These are phyloP conservation scores for Drosophila koepferae DNA, from an alignment of 2,888 invertebrate species.

Conservation along the genomic window DNA sequence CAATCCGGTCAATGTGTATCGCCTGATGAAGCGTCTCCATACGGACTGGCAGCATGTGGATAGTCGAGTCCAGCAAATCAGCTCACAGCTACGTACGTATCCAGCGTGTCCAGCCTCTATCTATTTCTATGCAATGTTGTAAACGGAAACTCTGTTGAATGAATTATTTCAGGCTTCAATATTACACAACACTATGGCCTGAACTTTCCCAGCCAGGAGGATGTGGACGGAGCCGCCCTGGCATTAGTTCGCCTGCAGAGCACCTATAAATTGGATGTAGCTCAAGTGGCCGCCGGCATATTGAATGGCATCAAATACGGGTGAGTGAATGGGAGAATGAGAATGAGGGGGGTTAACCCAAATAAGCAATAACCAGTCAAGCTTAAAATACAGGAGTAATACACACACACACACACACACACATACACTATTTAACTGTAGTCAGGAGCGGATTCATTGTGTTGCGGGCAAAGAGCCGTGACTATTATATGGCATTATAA, in stretches of 20 bases:
- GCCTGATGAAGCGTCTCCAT: slow-evolving; percentile 95
- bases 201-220: slow-evolving; percentile 95
- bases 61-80: slow-evolving; percentile 88
- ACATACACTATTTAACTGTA: slow-evolving; percentile 16
- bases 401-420: slow-evolving; percentile 22
- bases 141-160: slow-evolving; percentile 4
- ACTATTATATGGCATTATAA: neutral
- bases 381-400: slow-evolving; percentile 57
- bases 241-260: slow-evolving; percentile 97
- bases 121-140: neutral
- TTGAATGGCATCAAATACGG: slow-evolving; percentile 94
- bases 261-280: slow-evolving; percentile 95
- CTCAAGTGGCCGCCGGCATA: slow-evolving; percentile 93
- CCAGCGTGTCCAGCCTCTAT: neutral
- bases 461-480: neutral
- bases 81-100: slow-evolving; percentile 85
- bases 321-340: slow-evolving; percentile 74
- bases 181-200: slow-evolving; percentile 87
- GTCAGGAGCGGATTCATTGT: slow-evolving; percentile 30
- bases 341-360: slow-evolving; percentile 21
- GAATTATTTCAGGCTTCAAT: slow-evolving; percentile 87
- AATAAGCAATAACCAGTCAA: slow-evolving; percentile 75
- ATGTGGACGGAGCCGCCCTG: slow-evolving; percentile 96
- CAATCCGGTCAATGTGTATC: slow-evolving; percentile 97
- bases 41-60: slow-evolving; percentile 94